Evolutionary conservation across 2,888 invertebrate genomes (phyloP), one percentile per base, ranked within the genome.

Genomic region (Theristus sp.): DNA sequence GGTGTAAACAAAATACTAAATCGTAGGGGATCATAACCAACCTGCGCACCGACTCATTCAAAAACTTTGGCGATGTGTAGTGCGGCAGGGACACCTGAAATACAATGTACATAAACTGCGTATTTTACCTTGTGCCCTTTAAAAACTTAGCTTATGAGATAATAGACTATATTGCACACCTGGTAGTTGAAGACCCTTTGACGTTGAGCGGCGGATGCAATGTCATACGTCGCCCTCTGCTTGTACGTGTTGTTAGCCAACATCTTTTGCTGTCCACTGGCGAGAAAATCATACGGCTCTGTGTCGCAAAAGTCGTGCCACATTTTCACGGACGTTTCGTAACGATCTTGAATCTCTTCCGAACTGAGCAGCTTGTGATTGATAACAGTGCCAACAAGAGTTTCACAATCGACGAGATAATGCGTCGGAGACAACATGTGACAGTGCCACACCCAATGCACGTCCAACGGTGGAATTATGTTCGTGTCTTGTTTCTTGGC

Each of bases 361-460:
- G 70, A 66, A 27, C 68, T 69, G 27, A 70, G 65, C 58, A 78
- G 63, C 60, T 73, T 71, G 66, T 79, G 78, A 63, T 77, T 75
- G 25, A 77, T 66, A 2, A 76, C 67, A 58, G 75, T 64, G 25
- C 71, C 71, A 13, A 60, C 46, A 24, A 60, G 3, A 1, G 25
- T 2, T 60, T 67, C 65, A 60, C 72, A 72, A 62, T 72, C 57
- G 13, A 13, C 29, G 2, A 31, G 67, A 65, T 75, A 75, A 25
- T 65, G 63, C 22, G 65, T 62, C 1, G 75, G 75, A 0, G 73
- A 69, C 60, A 75, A 64, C 69, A 75, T 68, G 63, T 75, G 75
- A 52, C 74, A 74, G 64, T 77, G 77, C 78, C 78, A 78, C 6
- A 78, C 70, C 78, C 78, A 78, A 62, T 77, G 76, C 22, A 78